Evolutionary conservation across 2,888 invertebrate genomes (phyloP).

Genomic region (Romanomermis culicivorax): DNA sequence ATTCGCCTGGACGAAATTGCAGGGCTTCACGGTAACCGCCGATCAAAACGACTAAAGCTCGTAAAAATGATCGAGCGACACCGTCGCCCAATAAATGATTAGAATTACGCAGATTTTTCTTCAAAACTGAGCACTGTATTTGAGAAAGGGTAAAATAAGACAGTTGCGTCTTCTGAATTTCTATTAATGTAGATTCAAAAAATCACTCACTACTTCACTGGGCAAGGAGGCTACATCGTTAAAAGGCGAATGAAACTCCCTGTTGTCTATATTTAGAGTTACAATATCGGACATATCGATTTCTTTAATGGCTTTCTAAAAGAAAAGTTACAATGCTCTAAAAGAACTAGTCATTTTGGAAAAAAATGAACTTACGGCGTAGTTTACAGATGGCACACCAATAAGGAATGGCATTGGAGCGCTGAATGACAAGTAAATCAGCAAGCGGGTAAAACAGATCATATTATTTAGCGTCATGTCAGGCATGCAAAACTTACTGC

Average conservation of each 20-base stretch:
- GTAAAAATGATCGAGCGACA: slow-evolving; percentile 70
- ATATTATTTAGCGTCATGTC: neutral
- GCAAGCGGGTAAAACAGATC: neutral
- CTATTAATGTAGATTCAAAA: neutral
- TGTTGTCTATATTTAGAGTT: slow-evolving; percentile 72
- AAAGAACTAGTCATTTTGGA: no score
- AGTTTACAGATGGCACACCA: slow-evolving; percentile 55
- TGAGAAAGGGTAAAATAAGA: neutral
- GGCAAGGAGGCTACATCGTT: slow-evolving; percentile 74
- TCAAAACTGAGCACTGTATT: slow-evolving; percentile 47
- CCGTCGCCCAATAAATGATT: slow-evolving; percentile 54
- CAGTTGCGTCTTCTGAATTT: neutral
- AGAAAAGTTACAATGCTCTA: no score
- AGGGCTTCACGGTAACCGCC: slow-evolving; percentile 82
- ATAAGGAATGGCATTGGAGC: slow-evolving; percentile 97
- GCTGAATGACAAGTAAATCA: slow-evolving; percentile 18
- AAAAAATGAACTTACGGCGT: neutral
- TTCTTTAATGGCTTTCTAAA: slow-evolving; percentile 46
- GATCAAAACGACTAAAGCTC: slow-evolving; percentile 72
- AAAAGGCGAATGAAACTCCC: slow-evolving; percentile 62
- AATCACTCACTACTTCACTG: slow-evolving; percentile 51
- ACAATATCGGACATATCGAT: slow-evolving; percentile 82
- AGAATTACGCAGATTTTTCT: slow-evolving; percentile 51
- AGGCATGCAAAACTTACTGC: no score
- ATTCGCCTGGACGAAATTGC: slow-evolving; percentile 41